phyloP scores from a whole-genome alignment of 1,140 invertebrate species.

The Neomicropteryx cornuta region DNA sequence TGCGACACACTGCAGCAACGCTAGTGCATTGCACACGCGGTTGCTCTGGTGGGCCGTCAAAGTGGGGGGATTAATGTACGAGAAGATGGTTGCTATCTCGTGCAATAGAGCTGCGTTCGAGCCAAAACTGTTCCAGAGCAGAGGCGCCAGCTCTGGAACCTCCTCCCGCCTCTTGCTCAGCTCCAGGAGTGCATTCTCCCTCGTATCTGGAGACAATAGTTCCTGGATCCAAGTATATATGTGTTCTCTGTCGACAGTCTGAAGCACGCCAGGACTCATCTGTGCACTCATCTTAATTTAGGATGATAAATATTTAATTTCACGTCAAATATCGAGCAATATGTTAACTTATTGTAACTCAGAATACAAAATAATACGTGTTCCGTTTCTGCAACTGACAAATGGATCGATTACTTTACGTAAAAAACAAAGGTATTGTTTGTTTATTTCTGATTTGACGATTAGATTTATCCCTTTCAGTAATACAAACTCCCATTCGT shows the following conservation, averaged over 20 bases:
- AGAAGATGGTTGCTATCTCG: constrained; percentile 85
- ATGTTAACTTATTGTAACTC: no score
- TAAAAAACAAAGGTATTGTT: constrained; percentile 1
- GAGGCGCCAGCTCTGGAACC: constrained; percentile 81
- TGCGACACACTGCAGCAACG: constrained; percentile 87
- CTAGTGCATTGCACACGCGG: constrained; percentile 89
- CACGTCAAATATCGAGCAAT: no score
- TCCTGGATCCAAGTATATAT: constrained; percentile 82
- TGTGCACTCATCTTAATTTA: no score
- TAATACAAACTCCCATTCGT: not conserved
- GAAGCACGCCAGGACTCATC: not conserved
- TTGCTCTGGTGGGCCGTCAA: constrained; percentile 82
- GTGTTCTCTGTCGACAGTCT: not conserved
- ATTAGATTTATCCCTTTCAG: not conserved
- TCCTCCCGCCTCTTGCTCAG: constrained; percentile 91
- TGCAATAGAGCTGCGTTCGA: constrained; percentile 85
- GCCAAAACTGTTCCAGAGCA: constrained; percentile 94
- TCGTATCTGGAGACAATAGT: constrained; percentile 72
- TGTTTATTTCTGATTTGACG: not conserved
- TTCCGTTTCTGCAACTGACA: no score
- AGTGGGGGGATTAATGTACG: constrained; percentile 85
- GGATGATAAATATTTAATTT: no score
- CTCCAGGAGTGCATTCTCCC: constrained; percentile 84
- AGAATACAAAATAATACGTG: no score
- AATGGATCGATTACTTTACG: constrained; percentile 1